Evolutionary conservation across 2,113 vertebrate species (phyloP).

Genomic region (Datnioides undecimradiatus): DNA sequence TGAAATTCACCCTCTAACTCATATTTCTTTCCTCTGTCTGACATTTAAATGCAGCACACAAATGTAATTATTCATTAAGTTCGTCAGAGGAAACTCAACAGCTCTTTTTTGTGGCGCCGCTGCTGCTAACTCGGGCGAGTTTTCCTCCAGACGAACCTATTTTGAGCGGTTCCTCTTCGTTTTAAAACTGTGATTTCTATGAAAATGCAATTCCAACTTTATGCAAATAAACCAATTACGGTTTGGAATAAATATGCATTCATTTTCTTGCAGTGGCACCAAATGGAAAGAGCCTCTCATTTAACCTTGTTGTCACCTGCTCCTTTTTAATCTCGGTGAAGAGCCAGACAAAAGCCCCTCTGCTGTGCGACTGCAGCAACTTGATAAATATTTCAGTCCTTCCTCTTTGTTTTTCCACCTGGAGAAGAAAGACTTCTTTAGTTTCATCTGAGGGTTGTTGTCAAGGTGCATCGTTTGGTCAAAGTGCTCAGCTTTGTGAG

Average conservation of each 20-base stretch:
- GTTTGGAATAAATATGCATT: slow-evolving; percentile 30
- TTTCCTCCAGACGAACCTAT: neutral
- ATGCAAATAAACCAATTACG: slow-evolving; percentile 47
- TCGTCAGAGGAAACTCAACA: neutral
- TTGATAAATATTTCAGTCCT: slow-evolving; percentile 12
- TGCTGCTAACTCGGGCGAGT: neutral
- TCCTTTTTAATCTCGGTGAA: slow-evolving; percentile 13
- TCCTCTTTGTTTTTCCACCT: neutral
- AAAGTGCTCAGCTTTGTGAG: neutral
- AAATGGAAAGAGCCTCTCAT: slow-evolving; percentile 15
- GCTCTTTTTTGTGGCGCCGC: too few relatives aligned
- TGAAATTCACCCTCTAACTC: neutral
- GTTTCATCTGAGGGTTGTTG: neutral
- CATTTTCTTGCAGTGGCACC: neutral
- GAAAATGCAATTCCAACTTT: slow-evolving; percentile 26
- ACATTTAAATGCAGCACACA: neutral
- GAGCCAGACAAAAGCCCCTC: neutral
- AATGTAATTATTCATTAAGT: slow-evolving; percentile 11
- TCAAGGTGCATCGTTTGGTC: neutral
- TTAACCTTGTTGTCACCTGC: slow-evolving; percentile 40
- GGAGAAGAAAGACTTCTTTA: neutral
- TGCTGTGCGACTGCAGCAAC: neutral
- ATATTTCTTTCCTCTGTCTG: neutral
- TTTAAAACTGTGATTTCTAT: slow-evolving; percentile 15
- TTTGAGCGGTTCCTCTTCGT: slow-evolving; percentile 27